Base-by-base conservation (phyloP, 2,797 vertebrate species). In the Enteromius trimaculatus region DNA sequence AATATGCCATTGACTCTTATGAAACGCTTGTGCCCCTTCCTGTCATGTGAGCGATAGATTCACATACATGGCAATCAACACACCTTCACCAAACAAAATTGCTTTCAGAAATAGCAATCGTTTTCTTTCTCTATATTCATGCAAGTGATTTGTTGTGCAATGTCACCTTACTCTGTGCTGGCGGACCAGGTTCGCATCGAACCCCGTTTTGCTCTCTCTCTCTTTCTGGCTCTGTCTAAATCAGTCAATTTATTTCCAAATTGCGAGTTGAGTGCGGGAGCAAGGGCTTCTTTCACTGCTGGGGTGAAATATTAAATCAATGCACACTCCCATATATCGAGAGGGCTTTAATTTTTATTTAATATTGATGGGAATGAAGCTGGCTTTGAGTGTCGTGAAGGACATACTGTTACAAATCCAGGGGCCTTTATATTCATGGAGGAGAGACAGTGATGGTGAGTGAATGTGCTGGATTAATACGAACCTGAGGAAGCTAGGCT, bases 221-320 rank as follows among this genome's bases (percentile, higher is more conserved):
- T 70, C 13, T 72, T 77, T 80, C 82, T 93, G 91, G 93, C 93
- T 94, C 92, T 91, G 91, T 94, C 94, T 95, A 95, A 95, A 95
- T 95, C 94, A 95, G 93, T 95, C 95, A 95, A 95, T 96, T 95
- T 95, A 95, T 95, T 95, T 95, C 94, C 93, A 96, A 95, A 96
- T 96, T 95, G 94, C 92, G 93, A 95, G 94, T 94, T 91, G 94
- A 95, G 94, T 95, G 94, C 88, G 86, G 90, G 92, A 93, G 93
- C 92, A 93, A 93, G 92, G 92, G 92, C 93, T 95, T 94, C 87
- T 86, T 86, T 87, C 83, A 80, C 85, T 87, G 84, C 92, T 91
- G 91, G 58, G 84, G 92, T 92, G 91, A 92, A 94, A 93, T 95
- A 95, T 95, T 95, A 95, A 95, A 95, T 95, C 95, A 95, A 93